Evolutionary conservation across 2,888 invertebrate species (phyloP).

Genomic region (Scelioninae gen. 2): DNA sequence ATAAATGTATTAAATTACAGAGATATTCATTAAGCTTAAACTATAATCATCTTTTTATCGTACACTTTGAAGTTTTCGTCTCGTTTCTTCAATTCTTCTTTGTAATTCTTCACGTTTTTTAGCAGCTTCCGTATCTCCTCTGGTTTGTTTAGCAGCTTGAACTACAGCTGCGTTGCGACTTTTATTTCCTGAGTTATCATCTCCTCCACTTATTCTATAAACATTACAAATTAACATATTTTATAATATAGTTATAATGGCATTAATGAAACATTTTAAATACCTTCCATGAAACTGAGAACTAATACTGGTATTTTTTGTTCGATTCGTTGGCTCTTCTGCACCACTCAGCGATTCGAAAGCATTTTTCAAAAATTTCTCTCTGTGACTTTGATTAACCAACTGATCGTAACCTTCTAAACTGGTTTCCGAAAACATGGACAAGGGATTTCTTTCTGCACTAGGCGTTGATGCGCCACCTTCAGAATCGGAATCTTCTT

Average conservation of each 20-base stretch:
- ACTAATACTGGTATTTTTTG: constrained; percentile 73
- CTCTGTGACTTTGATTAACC: constrained; percentile 76
- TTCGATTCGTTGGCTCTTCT: constrained; percentile 75
- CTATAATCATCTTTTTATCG: too few relatives aligned
- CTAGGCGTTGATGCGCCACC: constrained; percentile 86
- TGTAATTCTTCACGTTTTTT: constrained; percentile 86
- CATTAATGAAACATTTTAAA: too few relatives aligned
- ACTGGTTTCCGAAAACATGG: constrained; percentile 83
- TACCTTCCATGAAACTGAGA: constrained; percentile 75
- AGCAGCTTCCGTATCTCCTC: constrained; percentile 80
- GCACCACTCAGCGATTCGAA: constrained; percentile 84
- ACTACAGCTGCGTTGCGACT: constrained; percentile 77
- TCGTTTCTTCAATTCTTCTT: constrained; percentile 88
- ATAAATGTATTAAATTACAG: too few relatives aligned
- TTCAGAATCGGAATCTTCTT: constrained; percentile 82
- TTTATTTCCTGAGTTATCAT: constrained; percentile 72
- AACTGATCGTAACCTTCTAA: constrained; percentile 81
- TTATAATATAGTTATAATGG: too few relatives aligned
- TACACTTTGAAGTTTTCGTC: constrained; percentile 90
- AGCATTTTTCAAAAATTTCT: constrained; percentile 81
- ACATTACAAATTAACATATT: too few relatives aligned
- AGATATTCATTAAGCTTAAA: too few relatives aligned
- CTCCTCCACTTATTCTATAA: constrained; percentile 61
- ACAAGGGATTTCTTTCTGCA: constrained; percentile 84
- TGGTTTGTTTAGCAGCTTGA: constrained; percentile 77